These are phyloP conservation scores for Ornithoptera priamus DNA, from an alignment of 2,888 invertebrate species.

Conservation along the genomic window DNA sequence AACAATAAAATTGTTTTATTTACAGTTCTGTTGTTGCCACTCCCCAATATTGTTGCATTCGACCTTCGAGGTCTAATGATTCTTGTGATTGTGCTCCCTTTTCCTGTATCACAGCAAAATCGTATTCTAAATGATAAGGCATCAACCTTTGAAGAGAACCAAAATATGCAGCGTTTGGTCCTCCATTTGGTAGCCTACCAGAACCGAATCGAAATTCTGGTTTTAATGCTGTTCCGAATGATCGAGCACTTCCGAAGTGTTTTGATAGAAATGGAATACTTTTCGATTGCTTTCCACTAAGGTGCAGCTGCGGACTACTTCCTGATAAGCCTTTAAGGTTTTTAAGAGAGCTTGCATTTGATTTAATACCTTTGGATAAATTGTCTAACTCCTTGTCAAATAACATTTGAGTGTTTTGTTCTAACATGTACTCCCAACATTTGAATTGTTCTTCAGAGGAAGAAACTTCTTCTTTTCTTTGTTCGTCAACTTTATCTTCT, in stretches of 20 bases:
- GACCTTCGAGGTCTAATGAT: slow-evolving; percentile 88
- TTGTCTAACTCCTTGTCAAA: slow-evolving; percentile 94
- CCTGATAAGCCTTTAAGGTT: slow-evolving; percentile 83
- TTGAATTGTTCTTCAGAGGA: slow-evolving; percentile 93
- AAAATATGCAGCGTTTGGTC: slow-evolving; percentile 93
- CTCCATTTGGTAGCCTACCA: slow-evolving; percentile 84
- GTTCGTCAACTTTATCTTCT: slow-evolving; percentile 79
- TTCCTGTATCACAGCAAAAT: slow-evolving; percentile 91
- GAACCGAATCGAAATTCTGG: slow-evolving; percentile 80
- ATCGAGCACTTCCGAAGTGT: slow-evolving; percentile 89
- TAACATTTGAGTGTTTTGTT: slow-evolving; percentile 92
- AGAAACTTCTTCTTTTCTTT: slow-evolving; percentile 57
- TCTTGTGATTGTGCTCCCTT: slow-evolving; percentile 83
- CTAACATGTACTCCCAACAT: slow-evolving; percentile 96
- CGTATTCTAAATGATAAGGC: slow-evolving; percentile 90
- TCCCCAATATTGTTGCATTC: slow-evolving; percentile 95
- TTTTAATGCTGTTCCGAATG: slow-evolving; percentile 84
- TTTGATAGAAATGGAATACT: slow-evolving; percentile 82
- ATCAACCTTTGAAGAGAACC: slow-evolving; percentile 90
- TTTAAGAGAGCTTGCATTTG: slow-evolving; percentile 74
- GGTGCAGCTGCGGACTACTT: slow-evolving; percentile 84
- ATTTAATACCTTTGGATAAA: slow-evolving; percentile 82
- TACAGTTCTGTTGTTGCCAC: slow-evolving; percentile 92
- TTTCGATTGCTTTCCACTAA: slow-evolving; percentile 65
- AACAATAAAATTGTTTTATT: slow-evolving; percentile 45